These are phyloP conservation scores for Stigmatopora nigra DNA, from an alignment of 2,113 vertebrate species.

Conservation along the genomic window DNA sequence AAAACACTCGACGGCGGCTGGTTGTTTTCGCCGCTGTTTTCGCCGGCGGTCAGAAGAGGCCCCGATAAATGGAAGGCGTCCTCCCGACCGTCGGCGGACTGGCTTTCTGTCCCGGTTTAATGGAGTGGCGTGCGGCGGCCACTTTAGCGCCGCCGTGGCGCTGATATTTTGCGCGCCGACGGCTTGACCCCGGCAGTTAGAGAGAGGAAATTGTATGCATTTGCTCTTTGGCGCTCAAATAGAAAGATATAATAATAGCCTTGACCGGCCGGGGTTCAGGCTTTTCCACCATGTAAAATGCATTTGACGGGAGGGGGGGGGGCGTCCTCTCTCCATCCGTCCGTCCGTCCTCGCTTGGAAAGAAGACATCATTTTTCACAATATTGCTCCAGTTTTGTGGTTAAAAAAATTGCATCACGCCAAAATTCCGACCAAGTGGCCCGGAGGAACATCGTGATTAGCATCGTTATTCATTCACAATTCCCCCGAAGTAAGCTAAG, in stretches of 20 bases:
- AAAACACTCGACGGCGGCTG: slow-evolving; percentile 25
- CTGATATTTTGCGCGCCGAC: slow-evolving; percentile 15
- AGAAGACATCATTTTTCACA: no score
- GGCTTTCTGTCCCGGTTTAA: slow-evolving; percentile 27
- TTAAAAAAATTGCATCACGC: no score
- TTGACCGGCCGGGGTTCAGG: slow-evolving; percentile 38
- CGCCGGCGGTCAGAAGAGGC: slow-evolving; percentile 35
- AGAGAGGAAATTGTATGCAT: slow-evolving; percentile 29
- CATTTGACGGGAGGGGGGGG: slow-evolving; percentile 8
- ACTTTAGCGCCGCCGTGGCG: slow-evolving; percentile 3
- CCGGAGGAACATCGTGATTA: no score
- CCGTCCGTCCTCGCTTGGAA: no score
- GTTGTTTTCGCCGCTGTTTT: slow-evolving; percentile 22
- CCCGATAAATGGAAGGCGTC: slow-evolving; percentile 42
- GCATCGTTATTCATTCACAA: no score
- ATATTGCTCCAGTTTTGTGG: no score
- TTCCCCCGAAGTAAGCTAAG: background rate
- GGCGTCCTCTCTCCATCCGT: no score
- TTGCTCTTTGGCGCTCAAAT: slow-evolving; percentile 52
- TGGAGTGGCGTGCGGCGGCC: slow-evolving; percentile 27
- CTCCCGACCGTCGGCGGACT: slow-evolving; percentile 27
- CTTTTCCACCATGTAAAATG: slow-evolving; percentile 38
- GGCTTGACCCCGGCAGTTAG: slow-evolving; percentile 36
- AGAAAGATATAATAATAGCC: slow-evolving; percentile 31
- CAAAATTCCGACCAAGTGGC: no score